phyloP scores from a whole-genome alignment of 23 tunicate genomes.

The Diplosoma virens region DNA sequence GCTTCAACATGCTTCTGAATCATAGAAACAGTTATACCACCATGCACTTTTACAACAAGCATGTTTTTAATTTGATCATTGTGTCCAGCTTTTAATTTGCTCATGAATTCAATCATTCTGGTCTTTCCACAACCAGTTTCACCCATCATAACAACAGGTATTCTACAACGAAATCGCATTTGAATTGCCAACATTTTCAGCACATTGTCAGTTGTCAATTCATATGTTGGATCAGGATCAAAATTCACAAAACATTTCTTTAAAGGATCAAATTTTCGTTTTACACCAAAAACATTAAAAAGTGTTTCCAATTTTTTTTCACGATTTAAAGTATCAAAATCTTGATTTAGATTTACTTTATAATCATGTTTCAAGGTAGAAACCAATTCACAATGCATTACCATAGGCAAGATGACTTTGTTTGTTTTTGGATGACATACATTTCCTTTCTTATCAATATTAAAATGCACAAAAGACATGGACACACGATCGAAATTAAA shows the following conservation, averaged over 20 bases:
- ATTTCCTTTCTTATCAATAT: constrained; percentile 33
- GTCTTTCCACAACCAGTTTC: constrained; percentile 86
- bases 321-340: constrained; percentile 31
- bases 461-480: constrained; percentile 52
- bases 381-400: constrained; percentile 11
- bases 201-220: constrained; percentile 73
- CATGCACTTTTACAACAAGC: constrained; percentile 54
- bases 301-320: constrained; percentile 34
- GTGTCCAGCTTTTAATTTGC: constrained; percentile 57
- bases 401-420: constrained; percentile 18
- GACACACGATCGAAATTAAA: constrained; percentile 56
- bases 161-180: constrained; percentile 61
- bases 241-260: no score
- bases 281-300: constrained; percentile 41
- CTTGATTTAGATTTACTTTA: constrained; percentile 4
- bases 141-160: constrained; percentile 76
- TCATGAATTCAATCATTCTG: constrained; percentile 77
- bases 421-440: constrained; percentile 46
- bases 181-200: constrained; percentile 74
- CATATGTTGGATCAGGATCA: constrained; percentile 66
- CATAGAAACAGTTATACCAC: constrained; percentile 38
- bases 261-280: constrained; percentile 17
- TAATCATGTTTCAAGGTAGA: constrained; percentile 16
- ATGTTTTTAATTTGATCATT: constrained; percentile 17
- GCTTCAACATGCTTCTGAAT: constrained; percentile 28